Base-by-base conservation (phyloP, 1,140 invertebrate genomes). In the Oscheius sp. region DNA sequence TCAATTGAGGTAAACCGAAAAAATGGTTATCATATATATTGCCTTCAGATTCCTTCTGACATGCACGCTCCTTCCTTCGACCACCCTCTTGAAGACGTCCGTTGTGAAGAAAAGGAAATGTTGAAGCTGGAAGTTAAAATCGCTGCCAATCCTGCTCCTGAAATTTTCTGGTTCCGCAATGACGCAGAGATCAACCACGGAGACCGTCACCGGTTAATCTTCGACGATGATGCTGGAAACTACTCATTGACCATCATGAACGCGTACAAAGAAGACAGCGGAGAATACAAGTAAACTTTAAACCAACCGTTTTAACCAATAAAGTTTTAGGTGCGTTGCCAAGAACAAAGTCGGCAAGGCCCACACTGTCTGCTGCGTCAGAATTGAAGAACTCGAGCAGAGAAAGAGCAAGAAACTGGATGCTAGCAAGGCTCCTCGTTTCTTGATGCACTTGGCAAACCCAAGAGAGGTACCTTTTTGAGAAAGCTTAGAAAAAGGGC, bases 231-330 rank as follows among this genome's bases (percentile, higher is more conserved):
- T 35, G 29, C 42, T 23, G 23, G 55, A 3, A 49, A 67, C 35
- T 76, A 81, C 35, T 63, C 67, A 2, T 45, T 81, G 55, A 75
- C 72, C 28, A 93, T 95, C 67, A 90, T 93, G 87, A 91, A 93
- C 74, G 91, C 91, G 2, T 89, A 93, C 76, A 91, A 92, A 1
- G 92, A 94, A 86, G 93, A 95, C 86, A 90, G 91, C 31, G 93
- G 93, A 31, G 92, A 91, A 3, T 95, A 95, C 80, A 93, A 92
- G 18, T 94, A 92, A 83, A 88, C 91, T 15, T 4, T 10, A 62
- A 62, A 10, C 3, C 18, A 3, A 10, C 10, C 13, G 7, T 62
- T 69, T 45, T 7, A 13, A 68, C 26, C 4, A 34, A n/a, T 20
- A 3, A 4, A 2, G 3, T 71, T 70, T 68, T 29, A 70, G 55